Conservation (phyloP, 2,888 invertebrate genomes). For the Parapristionchus giblindavisi region DNA sequence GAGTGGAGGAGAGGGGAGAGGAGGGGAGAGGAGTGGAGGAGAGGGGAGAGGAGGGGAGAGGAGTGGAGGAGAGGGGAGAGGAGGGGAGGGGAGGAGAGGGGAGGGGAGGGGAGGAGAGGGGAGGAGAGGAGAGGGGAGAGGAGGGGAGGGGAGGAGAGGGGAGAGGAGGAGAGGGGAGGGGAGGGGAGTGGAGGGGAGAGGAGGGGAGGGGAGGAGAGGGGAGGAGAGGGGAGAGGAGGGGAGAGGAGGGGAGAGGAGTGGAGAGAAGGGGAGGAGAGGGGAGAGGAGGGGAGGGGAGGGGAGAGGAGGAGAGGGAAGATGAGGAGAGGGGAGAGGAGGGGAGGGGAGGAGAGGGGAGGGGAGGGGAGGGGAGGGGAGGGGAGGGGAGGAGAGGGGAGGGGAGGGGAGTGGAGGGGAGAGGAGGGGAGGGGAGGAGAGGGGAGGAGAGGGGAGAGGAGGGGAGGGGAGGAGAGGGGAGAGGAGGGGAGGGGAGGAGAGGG, state of each 20-base stretch:
- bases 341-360: too few relatives aligned
- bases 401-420: neutral
- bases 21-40: conserved; percentile 6
- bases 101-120: neutral
- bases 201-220: neutral
- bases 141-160: neutral
- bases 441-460: conserved; percentile 18
- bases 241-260: too few relatives aligned
- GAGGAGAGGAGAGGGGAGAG: conserved; percentile 10
- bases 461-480: neutral
- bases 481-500: neutral
- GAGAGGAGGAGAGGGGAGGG: neutral
- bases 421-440: neutral
- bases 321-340: too few relatives aligned
- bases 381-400: conserved; percentile 1
- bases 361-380: conserved; percentile 3
- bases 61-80: neutral
- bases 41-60: neutral
- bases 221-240: too few relatives aligned
- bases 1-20: conserved; percentile 14
- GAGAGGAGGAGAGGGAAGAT: too few relatives aligned
- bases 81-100: neutral
- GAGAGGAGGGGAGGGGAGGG: too few relatives aligned
- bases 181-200: neutral
- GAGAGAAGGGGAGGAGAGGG: too few relatives aligned